Evolutionary conservation across 2,113 vertebrate species (phyloP), one percentile per base, ranked within the genome.

Genomic region (Megaptera novaeangliae): DNA sequence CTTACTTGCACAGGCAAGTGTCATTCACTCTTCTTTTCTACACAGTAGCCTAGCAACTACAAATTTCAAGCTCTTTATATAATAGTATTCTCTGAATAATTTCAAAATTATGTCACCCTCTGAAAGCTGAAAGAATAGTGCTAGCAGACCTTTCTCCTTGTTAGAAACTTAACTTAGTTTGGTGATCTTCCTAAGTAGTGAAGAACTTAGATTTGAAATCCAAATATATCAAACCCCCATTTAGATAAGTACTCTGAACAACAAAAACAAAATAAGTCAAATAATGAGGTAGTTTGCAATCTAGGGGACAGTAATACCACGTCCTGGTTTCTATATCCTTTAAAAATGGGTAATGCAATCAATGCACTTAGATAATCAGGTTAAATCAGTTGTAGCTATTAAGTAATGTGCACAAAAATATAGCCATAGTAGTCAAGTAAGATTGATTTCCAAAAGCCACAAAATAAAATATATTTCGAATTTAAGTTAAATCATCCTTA

Each of bases 21-120:
- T 21, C 57, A 83, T n/a, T 93, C 57, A 83, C 2, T 39, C 20
- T 69, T 93, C 27, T 63, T 88, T 57, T 52, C 63, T 46, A n/a
- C 8, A 34, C 2, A 87, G 94, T 92, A 96, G 39, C 52, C 72
- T 80, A 97, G 44, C 57, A 97, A 95, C 69, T 84, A 27, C 34
- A 95, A 81, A 63, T 72, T 90, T 61, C n/a, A 97, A 87, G 25
- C 21, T 1, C 6, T 75, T 87, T 87, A 83, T 36, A 57, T 27
- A 52, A 75, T 61, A 66, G 0, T 23, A 17, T 63, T 36, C 10
- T 83, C 9, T 61, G 31, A 94, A 83, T 95, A 93, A 77, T 83
- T 95, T 88, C 57, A 57, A 29, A 97, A 90, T 34, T 11, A 84
- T 75, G 3, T 0, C 1, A 57, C 15, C 10, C 12, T 80, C 44